A percentile compares a stretch with the other conserved stretches of the same genome.
phyloP scores from a whole-genome alignment of 2,113 vertebrate genomes.

The Agelaius tricolor region DNA sequence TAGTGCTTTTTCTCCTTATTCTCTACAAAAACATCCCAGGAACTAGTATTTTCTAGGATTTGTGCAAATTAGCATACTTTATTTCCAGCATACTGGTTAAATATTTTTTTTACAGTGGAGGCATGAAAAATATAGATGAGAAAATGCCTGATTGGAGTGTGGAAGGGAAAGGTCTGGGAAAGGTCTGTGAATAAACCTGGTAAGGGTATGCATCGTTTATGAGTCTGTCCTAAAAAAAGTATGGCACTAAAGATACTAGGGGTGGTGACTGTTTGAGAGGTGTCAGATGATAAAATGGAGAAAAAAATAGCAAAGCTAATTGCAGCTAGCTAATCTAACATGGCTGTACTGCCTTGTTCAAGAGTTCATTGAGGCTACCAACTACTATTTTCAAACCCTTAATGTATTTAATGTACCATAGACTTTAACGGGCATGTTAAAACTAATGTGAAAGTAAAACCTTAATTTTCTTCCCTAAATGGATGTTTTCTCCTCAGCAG shows the following conservation, averaged over 20 bases:
- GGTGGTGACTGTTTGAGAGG: conserved; percentile 27
- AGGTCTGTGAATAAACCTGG: not conserved
- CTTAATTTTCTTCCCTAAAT: not conserved
- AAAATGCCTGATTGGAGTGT: not conserved
- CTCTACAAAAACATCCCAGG: not conserved
- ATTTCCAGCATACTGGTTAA: not conserved
- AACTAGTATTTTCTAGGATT: not conserved
- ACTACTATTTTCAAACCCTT: conserved; percentile 37
- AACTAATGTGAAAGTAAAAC: not conserved
- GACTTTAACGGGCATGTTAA: conserved; percentile 39
- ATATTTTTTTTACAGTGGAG: not conserved
- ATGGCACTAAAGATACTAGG: not conserved
- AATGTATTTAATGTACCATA: not conserved
- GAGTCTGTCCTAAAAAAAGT: not conserved
- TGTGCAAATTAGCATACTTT: not conserved
- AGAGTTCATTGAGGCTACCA: conserved; percentile 35
- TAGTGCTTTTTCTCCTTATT: not conserved
- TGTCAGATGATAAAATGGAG: conserved; percentile 1
- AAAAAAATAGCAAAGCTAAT: conserved; percentile 59
- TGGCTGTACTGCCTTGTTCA: conserved; percentile 2
- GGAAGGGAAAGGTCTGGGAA: not conserved
- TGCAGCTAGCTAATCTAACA: not conserved
- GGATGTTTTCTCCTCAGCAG: not conserved
- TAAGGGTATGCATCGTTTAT: not conserved
- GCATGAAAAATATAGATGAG: not conserved